Evolutionary conservation across 2,888 invertebrate genomes (phyloP).

Genomic region (Drosophila setosimentum): DNA sequence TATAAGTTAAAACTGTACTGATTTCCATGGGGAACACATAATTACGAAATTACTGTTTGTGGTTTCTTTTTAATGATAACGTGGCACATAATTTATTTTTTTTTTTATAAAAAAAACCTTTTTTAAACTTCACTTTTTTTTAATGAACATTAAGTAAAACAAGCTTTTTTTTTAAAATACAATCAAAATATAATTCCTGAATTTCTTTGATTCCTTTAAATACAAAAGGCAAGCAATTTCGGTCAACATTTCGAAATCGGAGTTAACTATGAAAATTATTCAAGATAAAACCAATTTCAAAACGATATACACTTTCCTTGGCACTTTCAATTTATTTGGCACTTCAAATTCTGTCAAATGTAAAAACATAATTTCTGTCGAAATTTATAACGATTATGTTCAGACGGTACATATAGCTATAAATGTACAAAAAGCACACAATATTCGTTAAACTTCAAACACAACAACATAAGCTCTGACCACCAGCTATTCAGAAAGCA

Average conservation of each 20-base stretch:
- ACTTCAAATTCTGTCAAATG: neutral
- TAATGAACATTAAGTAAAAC: neutral
- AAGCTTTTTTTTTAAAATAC: neutral
- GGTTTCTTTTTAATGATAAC: neutral
- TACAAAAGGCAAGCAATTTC: too few relatives aligned
- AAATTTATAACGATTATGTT: neutral
- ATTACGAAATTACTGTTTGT: neutral
- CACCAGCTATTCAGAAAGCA: constrained; percentile 1
- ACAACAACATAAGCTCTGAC: constrained; percentile 11
- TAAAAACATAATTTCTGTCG: neutral
- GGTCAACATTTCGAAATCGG: too few relatives aligned
- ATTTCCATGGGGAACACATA: neutral
- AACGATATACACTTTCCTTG: neutral
- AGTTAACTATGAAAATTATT: neutral
- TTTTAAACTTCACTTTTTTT: neutral
- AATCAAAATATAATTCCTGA: neutral
- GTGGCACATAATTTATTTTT: neutral
- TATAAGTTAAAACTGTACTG: neutral
- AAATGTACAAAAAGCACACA: neutral
- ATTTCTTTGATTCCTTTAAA: neutral
- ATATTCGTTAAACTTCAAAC: too few relatives aligned
- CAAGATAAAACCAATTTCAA: neutral
- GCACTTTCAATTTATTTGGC: neutral
- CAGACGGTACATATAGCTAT: neutral
- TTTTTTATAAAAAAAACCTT: neutral